Evolutionary conservation across 2,888 invertebrate genomes (phyloP).

Genomic region (Drosophila tanythrix): DNA sequence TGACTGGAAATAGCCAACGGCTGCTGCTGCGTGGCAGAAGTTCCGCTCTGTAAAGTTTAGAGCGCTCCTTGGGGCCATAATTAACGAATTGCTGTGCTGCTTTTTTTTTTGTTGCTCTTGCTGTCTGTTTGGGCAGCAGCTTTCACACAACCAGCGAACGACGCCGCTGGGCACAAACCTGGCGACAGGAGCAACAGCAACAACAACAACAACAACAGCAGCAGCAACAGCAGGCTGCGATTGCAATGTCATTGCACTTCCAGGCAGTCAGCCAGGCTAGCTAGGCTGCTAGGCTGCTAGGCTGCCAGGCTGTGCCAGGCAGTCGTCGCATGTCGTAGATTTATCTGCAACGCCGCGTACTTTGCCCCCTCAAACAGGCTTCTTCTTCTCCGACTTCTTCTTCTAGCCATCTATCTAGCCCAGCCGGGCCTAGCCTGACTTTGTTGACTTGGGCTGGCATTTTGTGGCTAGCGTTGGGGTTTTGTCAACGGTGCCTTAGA

Average conservation of each 20-base stretch:
- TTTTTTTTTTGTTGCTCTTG: slow-evolving; percentile 3
- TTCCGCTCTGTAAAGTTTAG: slow-evolving; percentile 38
- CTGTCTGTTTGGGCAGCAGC: slow-evolving; percentile 44
- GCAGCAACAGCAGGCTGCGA: slow-evolving; percentile 29
- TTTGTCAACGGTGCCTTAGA: slow-evolving; percentile 70
- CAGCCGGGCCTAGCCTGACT: slow-evolving; percentile 8
- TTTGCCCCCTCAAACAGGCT: slow-evolving; percentile 68
- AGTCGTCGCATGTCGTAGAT: slow-evolving; percentile 52
- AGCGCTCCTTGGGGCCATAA: slow-evolving; percentile 67
- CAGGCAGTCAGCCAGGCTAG: slow-evolving; percentile 16
- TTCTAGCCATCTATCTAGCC: slow-evolving; percentile 32
- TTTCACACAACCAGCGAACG: slow-evolving; percentile 31
- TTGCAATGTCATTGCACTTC: slow-evolving; percentile 69
- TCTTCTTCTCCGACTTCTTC: slow-evolving; percentile 29
- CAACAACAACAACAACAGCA: slow-evolving; percentile 20
- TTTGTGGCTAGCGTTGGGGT: slow-evolving; percentile 43
- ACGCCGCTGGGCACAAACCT: slow-evolving; percentile 32
- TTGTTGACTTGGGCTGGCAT: slow-evolving; percentile 15
- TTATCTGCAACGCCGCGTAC: slow-evolving; percentile 66
- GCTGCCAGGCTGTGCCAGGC: slow-evolving; percentile 15
- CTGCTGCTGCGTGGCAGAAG: slow-evolving; percentile 41
- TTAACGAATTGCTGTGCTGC: slow-evolving; percentile 47
- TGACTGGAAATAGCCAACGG: slow-evolving; percentile 22
- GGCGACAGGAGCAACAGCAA: slow-evolving; percentile 41
- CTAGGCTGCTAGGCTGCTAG: slow-evolving; percentile 15